phyloP scores from a whole-genome alignment of 2,888 invertebrate genomes.

The Nephrotoma flavescens region DNA sequence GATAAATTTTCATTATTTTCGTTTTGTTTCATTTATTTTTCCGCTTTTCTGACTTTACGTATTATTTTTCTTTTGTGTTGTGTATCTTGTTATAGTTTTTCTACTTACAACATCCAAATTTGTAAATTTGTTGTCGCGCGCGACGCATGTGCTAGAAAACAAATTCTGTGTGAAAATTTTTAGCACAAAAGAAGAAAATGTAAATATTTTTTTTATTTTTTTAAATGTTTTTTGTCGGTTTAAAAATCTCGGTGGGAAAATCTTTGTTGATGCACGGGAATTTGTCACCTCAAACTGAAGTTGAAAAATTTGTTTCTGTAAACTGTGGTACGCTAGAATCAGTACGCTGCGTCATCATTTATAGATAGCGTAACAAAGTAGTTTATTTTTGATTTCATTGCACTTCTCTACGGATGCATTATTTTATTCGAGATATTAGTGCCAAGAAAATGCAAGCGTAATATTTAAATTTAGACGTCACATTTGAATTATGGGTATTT shows the following conservation, averaged over 20 bases:
- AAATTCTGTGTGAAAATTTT: background rate
- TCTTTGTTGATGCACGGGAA: background rate
- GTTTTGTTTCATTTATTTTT: background rate
- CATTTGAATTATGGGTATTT: background rate
- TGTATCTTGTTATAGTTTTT: background rate
- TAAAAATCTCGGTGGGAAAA: background rate
- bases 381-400: no score
- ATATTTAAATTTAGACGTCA: background rate
- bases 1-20: background rate
- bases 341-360: no score
- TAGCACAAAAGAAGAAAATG: background rate
- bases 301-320: no score
- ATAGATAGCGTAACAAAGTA: no score
- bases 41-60: background rate
- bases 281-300: background rate
- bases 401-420: no score
- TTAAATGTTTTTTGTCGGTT: background rate
- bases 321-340: no score
- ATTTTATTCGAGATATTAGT: background rate
- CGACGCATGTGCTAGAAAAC: background rate
- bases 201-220: background rate
- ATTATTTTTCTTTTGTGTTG: background rate
- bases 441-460: background rate
- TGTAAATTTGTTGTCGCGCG: background rate
- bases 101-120: background rate